phyloP scores from a whole-genome alignment of 1,140 invertebrate genomes.

The Psilanteris sp. region DNA sequence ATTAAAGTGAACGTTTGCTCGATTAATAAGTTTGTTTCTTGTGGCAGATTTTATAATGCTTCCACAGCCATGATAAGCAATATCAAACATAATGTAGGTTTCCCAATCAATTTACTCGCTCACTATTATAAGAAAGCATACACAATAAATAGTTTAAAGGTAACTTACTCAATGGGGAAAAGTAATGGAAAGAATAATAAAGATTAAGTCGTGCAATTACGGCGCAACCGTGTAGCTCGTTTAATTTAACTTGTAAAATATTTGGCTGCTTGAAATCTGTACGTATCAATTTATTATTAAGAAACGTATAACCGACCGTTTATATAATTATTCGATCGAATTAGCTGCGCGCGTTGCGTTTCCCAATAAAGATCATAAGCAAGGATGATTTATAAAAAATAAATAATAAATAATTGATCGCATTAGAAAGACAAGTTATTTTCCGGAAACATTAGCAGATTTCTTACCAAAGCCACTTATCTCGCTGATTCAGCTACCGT shows the following conservation, averaged over 20 bases:
- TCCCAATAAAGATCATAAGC: too few species aligned
- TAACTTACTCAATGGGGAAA: not conserved
- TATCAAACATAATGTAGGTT: constrained; percentile 19
- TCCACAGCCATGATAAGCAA: constrained; percentile 21
- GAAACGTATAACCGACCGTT: too few species aligned
- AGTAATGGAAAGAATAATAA: constrained; percentile 7
- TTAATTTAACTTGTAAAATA: too few species aligned
- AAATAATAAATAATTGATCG: too few species aligned
- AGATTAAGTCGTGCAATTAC: not conserved
- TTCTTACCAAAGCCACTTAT: constrained; percentile 51
- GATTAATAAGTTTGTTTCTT: constrained; percentile 17
- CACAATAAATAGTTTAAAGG: not conserved
- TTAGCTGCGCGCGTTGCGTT: too few species aligned
- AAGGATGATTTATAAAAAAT: too few species aligned
- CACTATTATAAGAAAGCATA: constrained; percentile 6
- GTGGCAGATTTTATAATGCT: constrained; percentile 5
- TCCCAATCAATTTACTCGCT: constrained; percentile 37
- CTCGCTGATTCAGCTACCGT: constrained; percentile 20
- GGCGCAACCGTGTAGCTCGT: not conserved
- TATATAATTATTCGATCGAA: too few species aligned
- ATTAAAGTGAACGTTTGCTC: too few species aligned
- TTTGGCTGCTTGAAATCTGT: too few species aligned
- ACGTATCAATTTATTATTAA: not conserved
- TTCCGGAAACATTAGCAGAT: constrained; percentile 45
- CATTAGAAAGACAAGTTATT: constrained; percentile 35